Conservation (phyloP, 2,888 invertebrate species). For the Petrolisthes cinctipes region DNA sequence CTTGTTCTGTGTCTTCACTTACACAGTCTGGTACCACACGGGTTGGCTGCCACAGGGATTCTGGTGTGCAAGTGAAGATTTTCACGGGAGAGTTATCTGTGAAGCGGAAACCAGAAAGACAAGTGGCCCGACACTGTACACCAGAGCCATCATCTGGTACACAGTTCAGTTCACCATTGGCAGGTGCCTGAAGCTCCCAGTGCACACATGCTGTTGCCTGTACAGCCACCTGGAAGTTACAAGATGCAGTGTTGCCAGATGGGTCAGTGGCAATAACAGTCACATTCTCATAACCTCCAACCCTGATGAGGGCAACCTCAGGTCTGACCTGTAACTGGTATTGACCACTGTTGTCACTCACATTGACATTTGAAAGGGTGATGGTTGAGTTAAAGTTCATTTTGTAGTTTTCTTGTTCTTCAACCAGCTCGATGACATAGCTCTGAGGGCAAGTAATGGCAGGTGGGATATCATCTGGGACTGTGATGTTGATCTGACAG, state of each 20-base stretch:
- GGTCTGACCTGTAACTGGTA: conserved; percentile 81
- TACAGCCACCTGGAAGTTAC: conserved; percentile 93
- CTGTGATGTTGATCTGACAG: conserved; percentile 95
- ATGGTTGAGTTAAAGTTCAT: conserved; percentile 91
- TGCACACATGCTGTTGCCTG: conserved; percentile 94
- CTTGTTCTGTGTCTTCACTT: conserved; percentile 90
- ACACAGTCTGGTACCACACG: conserved; percentile 95
- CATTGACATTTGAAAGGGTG: conserved; percentile 48
- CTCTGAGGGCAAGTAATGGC: conserved; percentile 91
- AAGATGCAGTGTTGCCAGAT: conserved; percentile 88
- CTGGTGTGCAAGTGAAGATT: conserved; percentile 84
- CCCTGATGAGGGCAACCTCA: conserved; percentile 84
- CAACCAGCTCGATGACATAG: conserved; percentile 91
- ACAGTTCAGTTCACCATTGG: conserved; percentile 89
- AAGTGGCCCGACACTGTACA: conserved; percentile 89
- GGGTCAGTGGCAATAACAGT: conserved; percentile 90
- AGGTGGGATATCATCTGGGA: conserved; percentile 92
- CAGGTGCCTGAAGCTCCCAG: conserved; percentile 91
- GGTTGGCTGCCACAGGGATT: conserved; percentile 86
- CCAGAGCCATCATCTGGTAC: conserved; percentile 76
- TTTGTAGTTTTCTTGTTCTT: conserved; percentile 88
- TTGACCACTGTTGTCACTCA: conserved; percentile 59
- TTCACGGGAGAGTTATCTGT: conserved; percentile 91
- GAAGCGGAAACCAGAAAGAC: conserved; percentile 87
- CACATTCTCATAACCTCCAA: conserved; percentile 88